Evolutionary conservation across 2,888 invertebrate genomes (phyloP).

Genomic region (Camptogramma bilineatum): DNA sequence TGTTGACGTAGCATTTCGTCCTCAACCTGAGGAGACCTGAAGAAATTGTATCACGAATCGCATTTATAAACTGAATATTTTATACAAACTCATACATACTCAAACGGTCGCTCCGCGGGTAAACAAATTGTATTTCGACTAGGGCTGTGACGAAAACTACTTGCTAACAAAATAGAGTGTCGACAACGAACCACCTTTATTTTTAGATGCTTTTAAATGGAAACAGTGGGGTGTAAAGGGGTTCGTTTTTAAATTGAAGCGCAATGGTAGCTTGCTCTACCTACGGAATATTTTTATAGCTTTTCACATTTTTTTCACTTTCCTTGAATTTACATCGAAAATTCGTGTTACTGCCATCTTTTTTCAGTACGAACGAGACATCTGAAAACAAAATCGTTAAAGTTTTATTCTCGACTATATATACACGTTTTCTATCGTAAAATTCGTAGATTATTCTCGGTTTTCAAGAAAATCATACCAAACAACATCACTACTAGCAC

Average conservation of each 20-base stretch:
- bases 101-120: conserved; percentile 50
- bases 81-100: conserved; percentile 54
- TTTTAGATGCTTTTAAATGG: conserved; percentile 26
- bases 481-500: background rate
- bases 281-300: conserved; percentile 12
- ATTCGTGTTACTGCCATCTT: background rate
- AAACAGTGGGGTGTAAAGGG: conserved; percentile 23
- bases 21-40: conserved; percentile 40
- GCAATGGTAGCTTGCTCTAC: conserved; percentile 4
- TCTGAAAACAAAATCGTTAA: background rate
- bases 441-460: background rate
- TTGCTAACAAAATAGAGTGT: conserved; percentile 13
- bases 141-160: conserved; percentile 35
- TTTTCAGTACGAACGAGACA: background rate
- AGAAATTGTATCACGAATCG: conserved; percentile 53
- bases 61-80: conserved; percentile 61
- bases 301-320: background rate
- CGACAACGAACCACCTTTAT: conserved; percentile 12
- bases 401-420: background rate
- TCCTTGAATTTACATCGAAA: background rate
- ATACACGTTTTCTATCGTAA: background rate
- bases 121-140: conserved; percentile 57
- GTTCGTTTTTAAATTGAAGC: conserved; percentile 28
- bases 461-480: background rate
- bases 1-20: conserved; percentile 43